Evolutionary conservation across 2,888 invertebrate species (phyloP), one percentile per base, ranked within the genome.

Genomic region (Argyresthia goedartella): DNA sequence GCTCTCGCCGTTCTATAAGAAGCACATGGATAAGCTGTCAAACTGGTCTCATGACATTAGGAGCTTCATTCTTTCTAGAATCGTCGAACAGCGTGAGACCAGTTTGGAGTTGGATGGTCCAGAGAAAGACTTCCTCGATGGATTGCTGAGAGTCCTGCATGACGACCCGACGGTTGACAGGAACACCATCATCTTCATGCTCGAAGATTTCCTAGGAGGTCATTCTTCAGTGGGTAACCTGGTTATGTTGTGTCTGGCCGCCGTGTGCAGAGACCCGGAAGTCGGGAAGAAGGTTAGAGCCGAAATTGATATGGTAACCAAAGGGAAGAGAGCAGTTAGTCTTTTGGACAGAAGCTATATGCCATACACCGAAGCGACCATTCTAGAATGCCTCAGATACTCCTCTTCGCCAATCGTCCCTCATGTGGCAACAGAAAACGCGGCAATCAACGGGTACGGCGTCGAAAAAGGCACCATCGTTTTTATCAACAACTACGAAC

Each of bases 401-500:
- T 90, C 93, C 0, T 95, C 95, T 0, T 96, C 96, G 0, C 96
- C 96, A 0, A 96, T 96, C 54, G 96, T 96, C 0, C 96, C 96
- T 0, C 96, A 96, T 66, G 95, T 95, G 0, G 95, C 96, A 0
- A 93, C 93, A 0, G 90, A 91, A 60, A 91, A 93, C 63, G 91
- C 93, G 0, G 85, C 88, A 0, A 90, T 96, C 6, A 89, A 90
- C 44, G 95, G 93, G 0, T 93, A 89, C 63, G 87, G 89, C 0
- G 89, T 96, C 0, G 89, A 91, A 49, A 92, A 92, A 65, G 95
- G 93, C 0, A 94, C 95, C 0, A 88, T 95, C 51, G 89, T 96
- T 0, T 93, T 96, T 65, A 90, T 96, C 25, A 96, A 96, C 66
- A 96, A 95, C 66, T 94, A 93, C 69, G 91, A 92, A 57, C 69